These are phyloP conservation scores for Drosophila hamatofila DNA, from an alignment of 2,888 invertebrate species.

Conservation along the genomic window DNA sequence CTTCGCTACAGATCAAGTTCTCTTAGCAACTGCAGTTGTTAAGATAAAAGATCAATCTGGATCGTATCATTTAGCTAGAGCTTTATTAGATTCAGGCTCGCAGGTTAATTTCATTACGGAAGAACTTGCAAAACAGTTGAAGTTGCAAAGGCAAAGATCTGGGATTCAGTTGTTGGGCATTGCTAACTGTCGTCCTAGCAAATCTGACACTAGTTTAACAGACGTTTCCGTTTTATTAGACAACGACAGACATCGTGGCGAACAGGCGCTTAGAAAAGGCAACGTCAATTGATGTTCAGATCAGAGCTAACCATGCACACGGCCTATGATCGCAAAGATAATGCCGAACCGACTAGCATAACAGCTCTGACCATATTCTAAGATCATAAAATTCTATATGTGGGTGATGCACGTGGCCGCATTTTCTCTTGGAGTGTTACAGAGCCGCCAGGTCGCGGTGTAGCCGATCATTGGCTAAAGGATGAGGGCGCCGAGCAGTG, in stretches of 20 bases:
- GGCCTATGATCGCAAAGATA: conserved; percentile 98
- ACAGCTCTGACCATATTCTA: conserved; percentile 97
- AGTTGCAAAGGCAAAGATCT: too few relatives aligned
- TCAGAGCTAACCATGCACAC: conserved; percentile 99
- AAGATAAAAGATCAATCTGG: too few relatives aligned
- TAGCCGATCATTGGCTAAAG: conserved; percentile 98
- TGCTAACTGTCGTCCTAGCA: conserved; percentile 93
- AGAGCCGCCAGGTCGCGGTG: conserved; percentile 92
- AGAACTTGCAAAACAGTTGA: too few relatives aligned
- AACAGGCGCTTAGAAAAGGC: conserved; percentile 86
- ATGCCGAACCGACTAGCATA: conserved; percentile 98
- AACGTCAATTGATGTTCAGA: conserved; percentile 95
- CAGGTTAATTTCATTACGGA: too few relatives aligned
- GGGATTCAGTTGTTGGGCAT: too few relatives aligned
- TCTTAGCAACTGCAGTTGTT: too few relatives aligned
- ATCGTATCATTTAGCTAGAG: too few relatives aligned
- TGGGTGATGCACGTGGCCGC: conserved; percentile 94
- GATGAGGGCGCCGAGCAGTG: conserved; percentile 97
- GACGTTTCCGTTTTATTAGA: conserved; percentile 94
- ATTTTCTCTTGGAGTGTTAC: conserved; percentile 98
- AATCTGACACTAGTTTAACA: conserved; percentile 95
- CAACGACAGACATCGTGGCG: conserved; percentile 84
- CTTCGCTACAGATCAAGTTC: too few relatives aligned
- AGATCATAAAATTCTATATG: conserved; percentile 87
- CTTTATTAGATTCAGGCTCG: too few relatives aligned